A percentile compares a stretch with the other conserved stretches of the same genome.
These are phyloP conservation scores for Taphrorychus bicolor DNA, from an alignment of 2,888 invertebrate genomes.

Conservation along the genomic window DNA sequence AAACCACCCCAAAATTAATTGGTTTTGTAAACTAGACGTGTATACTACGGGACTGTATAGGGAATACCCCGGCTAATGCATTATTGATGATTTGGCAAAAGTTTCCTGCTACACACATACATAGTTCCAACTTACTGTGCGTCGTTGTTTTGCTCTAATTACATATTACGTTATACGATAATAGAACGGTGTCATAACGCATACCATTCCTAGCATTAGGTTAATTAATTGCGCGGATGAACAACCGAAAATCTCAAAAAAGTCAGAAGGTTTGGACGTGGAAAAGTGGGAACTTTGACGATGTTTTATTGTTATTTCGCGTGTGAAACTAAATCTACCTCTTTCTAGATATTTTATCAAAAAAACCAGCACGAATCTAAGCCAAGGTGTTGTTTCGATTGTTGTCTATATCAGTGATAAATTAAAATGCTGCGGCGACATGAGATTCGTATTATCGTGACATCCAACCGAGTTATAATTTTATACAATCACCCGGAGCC, in stretches of 20 bases:
- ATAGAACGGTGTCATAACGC: not conserved
- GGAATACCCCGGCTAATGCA: not conserved
- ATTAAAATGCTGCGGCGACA: constrained; percentile 18
- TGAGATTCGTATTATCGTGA: not conserved
- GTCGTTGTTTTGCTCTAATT: constrained; percentile 2
- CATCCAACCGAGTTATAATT: not conserved
- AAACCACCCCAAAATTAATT: not conserved
- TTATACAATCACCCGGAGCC: too few relatives aligned
- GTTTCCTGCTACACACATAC: not conserved
- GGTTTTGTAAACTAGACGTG: constrained; percentile 1
- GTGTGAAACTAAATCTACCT: constrained; percentile 29
- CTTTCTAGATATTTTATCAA: constrained; percentile 22
- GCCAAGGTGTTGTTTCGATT: constrained; percentile 18
- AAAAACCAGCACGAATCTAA: constrained; percentile 24
- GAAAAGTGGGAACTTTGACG: too few relatives aligned
- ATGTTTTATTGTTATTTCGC: constrained; percentile 34
- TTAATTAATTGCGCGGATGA: too few relatives aligned
- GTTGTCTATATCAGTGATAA: constrained; percentile 23
- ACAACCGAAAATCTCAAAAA: too few relatives aligned
- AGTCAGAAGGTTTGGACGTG: too few relatives aligned
- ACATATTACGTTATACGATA: not conserved
- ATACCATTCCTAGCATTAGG: not conserved
- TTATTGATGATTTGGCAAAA: constrained; percentile 7
- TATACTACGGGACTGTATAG: not conserved
- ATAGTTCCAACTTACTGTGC: not conserved